Base-by-base conservation (phyloP, 2,888 invertebrate genomes). In the Trichacis sp. region DNA sequence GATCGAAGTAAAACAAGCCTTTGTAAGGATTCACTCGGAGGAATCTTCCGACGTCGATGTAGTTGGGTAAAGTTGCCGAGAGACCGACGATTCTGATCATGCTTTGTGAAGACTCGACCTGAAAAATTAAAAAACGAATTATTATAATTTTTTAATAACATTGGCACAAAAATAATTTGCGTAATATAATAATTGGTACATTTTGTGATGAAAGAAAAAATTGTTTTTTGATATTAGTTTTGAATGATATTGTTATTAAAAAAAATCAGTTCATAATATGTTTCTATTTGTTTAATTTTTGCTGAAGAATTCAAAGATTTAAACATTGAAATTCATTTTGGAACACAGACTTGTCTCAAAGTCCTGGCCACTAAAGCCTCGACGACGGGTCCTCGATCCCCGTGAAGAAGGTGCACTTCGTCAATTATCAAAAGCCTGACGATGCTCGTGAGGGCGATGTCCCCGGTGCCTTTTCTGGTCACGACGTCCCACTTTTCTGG, bases 401-500 rank as follows among this genome's bases (percentile, higher is more conserved):
- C 97, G 82, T 99, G 98, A 47, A 99, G 87, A 24, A 99, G 87
- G 85, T 98, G 98, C 0, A 98, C 97, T 84, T 99, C 98, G 83
- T 98, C 98, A 70, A 97, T 94, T 74, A 99, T 99, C 4, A 99
- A 86, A 18, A 99, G 87, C 75, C 95, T 93, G 0, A 99, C 97
- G 55, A 97, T 89, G 70, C 93, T 93, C 0, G 96, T 93, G 30
- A 98, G 87, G 50, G 94, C 93, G 3, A 95, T 92, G 82, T 97
- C 97, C 5, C 96, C 92, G 19, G 93, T 91, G 12, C 94, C 93
- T 84, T 99, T 99, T 70, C 99, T 88, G 0, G 98, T 98, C 1
- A 99, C 96, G 4, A 99, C 97, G 83, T 99, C 99, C 98, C 99
- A 99, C 79, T 99, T 99, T 85, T 99, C 99, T 0, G 99, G 99